Base-by-base conservation (phyloP, 2,113 vertebrate species). In the Ploceus nigricollis region DNA sequence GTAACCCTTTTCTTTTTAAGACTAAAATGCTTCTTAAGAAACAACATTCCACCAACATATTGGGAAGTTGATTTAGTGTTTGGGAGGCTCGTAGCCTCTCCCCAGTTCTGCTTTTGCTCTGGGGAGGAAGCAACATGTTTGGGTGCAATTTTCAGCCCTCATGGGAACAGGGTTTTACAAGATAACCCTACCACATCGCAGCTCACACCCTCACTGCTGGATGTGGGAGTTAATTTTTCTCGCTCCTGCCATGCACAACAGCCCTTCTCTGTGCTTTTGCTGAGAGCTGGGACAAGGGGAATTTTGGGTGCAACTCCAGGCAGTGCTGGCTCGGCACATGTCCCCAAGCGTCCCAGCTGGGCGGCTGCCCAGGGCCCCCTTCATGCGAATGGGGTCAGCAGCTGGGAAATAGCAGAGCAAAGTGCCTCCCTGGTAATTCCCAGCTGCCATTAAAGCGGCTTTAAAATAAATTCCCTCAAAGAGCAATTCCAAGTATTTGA, bases 401-500 rank as follows among this genome's bases (percentile, higher is more conserved):
- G 96, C 96, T 96, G 96, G 96, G 93, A 96, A 90, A 93, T 53
- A 40, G 85, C 94, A 96, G 95, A 96, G 90, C 89, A 93, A 93
- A 96, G 94, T 91, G 93, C 95, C 94, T 96, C 84, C 89, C 73
- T 91, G 92, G 95, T 96, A 96, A 97, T 96, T 97, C 96, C 96
- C 96, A 97, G 96, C 96, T 96, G 96, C 96, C 6, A 14, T 90
- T 96, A 96, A 97, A 96, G 96, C 88, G 2, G 88, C 96, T 97
- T 96, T 96, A 93, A 90, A 97, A 94, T 95, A 96, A 97, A 96
- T 95, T 97, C 94, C 88, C 93, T 97, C 92, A 65, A 93, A 97
- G 92, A 96, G 96, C 76, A 93, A 97, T 97, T 96, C 96, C 96
- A 97, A 97, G 64, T 94, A 97, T 96, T 97, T 95, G 92, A 95